These are phyloP conservation scores for Euspilapteryx auroguttella DNA, from an alignment of 2,888 invertebrate genomes.

Conservation along the genomic window DNA sequence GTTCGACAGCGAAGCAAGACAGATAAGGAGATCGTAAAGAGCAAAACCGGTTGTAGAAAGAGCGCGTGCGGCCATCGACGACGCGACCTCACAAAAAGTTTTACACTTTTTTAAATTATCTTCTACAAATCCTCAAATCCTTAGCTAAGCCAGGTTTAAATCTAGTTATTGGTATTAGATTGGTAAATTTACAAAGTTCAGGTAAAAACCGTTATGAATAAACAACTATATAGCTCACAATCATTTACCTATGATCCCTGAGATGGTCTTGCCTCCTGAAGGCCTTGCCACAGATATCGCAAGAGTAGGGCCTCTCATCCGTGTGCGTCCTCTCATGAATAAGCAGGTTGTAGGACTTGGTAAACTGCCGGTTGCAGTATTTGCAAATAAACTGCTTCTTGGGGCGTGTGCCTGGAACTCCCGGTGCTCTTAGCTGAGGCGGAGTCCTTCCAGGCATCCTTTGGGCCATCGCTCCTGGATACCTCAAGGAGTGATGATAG, in stretches of 20 bases:
- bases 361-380: slow-evolving; percentile 95
- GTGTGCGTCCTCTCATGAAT: slow-evolving; percentile 98
- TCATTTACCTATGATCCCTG: slow-evolving; percentile 85
- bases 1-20: slow-evolving; percentile 52
- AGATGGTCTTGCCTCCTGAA: slow-evolving; percentile 94
- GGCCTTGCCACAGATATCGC: slow-evolving; percentile 95
- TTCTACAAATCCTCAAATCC: slow-evolving; percentile 46
- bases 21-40: slow-evolving; percentile 58
- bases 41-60: slow-evolving; percentile 43
- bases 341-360: slow-evolving; percentile 95
- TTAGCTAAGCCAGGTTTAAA: slow-evolving; percentile 38
- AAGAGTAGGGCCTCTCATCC: slow-evolving; percentile 93
- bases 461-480: slow-evolving; percentile 50
- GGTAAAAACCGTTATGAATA: not conserved
- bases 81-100: slow-evolving; percentile 58
- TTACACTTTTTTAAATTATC: slow-evolving; percentile 45
- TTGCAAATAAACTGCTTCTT: slow-evolving; percentile 95
- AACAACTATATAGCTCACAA: too few relatives aligned
- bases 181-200: not conserved
- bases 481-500: slow-evolving; percentile 62
- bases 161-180: slow-evolving; percentile 42
- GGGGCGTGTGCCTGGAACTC: slow-evolving; percentile 63
- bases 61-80: slow-evolving; percentile 42
- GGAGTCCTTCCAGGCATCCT: slow-evolving; percentile 54
- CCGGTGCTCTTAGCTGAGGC: slow-evolving; percentile 57